Percentiles rank a stretch among this genome's conserved stretches.
Evolutionary conservation across 2,797 vertebrate genomes (phyloP).

Genomic region (Ceryle rudis): DNA sequence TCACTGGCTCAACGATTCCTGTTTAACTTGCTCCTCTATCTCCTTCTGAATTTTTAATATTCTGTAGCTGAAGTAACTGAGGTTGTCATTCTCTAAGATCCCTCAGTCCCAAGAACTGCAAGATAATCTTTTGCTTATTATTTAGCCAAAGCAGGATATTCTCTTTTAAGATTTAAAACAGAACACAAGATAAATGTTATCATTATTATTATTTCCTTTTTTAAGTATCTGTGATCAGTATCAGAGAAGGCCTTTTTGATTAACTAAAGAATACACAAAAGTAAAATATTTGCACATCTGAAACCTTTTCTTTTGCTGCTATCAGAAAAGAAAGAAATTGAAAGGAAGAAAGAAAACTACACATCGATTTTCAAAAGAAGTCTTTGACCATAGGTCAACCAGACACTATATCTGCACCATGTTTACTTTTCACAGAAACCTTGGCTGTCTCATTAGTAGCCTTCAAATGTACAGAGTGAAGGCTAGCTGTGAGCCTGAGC

Average conservation of each 20-base stretch:
- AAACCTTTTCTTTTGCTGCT: neutral
- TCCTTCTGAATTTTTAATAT: neutral
- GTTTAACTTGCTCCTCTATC: neutral
- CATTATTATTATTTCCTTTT: neutral
- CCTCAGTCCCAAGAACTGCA: neutral
- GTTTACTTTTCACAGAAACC: constrained; percentile 17
- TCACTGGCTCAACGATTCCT: neutral
- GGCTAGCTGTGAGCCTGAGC: neutral
- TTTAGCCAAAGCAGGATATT: neutral
- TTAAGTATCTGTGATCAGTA: neutral
- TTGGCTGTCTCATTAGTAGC: constrained; percentile 7
- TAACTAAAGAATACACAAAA: neutral
- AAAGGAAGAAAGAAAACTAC: neutral
- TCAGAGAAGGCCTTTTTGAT: neutral
- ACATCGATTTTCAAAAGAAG: neutral
- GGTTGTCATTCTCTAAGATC: neutral
- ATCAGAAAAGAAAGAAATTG: neutral
- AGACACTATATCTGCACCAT: neutral
- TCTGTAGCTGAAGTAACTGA: neutral
- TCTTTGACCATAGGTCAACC: neutral
- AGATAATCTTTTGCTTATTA: neutral
- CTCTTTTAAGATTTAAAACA: neutral
- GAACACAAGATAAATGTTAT: neutral
- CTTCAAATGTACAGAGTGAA: neutral
- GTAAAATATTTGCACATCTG: neutral